phyloP scores from a whole-genome alignment of 1,140 invertebrate genomes.

The Elysia chlorotica region DNA sequence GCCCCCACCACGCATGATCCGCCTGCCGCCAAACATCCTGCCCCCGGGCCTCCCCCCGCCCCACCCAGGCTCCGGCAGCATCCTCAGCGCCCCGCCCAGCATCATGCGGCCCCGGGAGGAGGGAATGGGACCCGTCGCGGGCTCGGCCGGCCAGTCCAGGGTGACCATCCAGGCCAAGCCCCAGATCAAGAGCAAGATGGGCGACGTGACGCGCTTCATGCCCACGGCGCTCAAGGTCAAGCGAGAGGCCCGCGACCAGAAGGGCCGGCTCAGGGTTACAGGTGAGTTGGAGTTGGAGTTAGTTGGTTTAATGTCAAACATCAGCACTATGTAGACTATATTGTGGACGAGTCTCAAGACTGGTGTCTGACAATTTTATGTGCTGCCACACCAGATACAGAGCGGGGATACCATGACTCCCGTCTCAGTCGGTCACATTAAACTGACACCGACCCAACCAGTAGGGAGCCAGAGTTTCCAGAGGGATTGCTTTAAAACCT shows the following conservation, averaged over 20 bases:
- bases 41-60: conserved; percentile 35
- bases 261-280: conserved; percentile 42
- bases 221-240: conserved; percentile 90
- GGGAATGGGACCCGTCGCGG: conserved; percentile 52
- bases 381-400: too few species aligned
- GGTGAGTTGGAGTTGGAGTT: conserved; percentile 26
- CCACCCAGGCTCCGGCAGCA: conserved; percentile 69
- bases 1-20: conserved; percentile 67
- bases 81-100: conserved; percentile 81
- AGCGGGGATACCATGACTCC: too few species aligned
- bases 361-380: too few species aligned
- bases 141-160: conserved; percentile 71
- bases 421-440: too few species aligned
- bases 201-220: conserved; percentile 93
- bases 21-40: conserved; percentile 49
- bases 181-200: conserved; percentile 89
- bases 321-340: too few species aligned
- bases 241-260: conserved; percentile 69
- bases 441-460: too few species aligned
- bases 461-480: too few species aligned
- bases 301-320: too few species aligned
- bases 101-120: conserved; percentile 66
- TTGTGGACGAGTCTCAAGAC: too few species aligned
- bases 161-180: conserved; percentile 78
- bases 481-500: too few species aligned